Conservation (phyloP, 37 sponge, comb jelly and placozoan species). For the Diacarnus erythraeanus region DNA sequence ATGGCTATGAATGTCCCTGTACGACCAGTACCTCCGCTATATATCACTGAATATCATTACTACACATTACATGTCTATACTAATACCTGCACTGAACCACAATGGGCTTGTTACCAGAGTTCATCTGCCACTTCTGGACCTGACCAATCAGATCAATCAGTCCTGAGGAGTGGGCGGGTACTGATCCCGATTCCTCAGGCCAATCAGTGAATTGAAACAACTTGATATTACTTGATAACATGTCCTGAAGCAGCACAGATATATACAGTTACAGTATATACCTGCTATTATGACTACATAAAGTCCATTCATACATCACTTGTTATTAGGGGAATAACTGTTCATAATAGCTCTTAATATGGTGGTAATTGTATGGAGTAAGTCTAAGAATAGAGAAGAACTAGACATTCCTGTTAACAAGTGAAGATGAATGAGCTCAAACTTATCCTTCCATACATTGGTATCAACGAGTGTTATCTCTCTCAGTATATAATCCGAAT, state of each 20-base stretch:
- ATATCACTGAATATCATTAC: too few relatives aligned
- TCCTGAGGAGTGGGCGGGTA: slow-evolving; percentile 55
- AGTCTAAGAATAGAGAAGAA: too few relatives aligned
- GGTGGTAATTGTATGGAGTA: too few relatives aligned
- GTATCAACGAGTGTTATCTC: slow-evolving; percentile 78
- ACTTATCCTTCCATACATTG: slow-evolving; percentile 19
- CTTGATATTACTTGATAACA: slow-evolving; percentile 31
- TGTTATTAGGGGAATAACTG: too few relatives aligned
- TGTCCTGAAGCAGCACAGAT: too few relatives aligned
- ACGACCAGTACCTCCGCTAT: slow-evolving; percentile 76
- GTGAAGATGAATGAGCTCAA: too few relatives aligned
- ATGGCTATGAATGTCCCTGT: slow-evolving; percentile 86
- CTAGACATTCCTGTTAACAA: too few relatives aligned
- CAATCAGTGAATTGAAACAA: slow-evolving; percentile 90
- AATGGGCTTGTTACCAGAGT: slow-evolving; percentile 63
- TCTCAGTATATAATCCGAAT: slow-evolving; percentile 63
- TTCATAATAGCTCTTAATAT: too few relatives aligned
- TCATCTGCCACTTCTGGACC: slow-evolving; percentile 84
- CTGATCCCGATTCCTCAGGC: slow-evolving; percentile 65
- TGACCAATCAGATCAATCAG: slow-evolving; percentile 84
- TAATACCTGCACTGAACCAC: slow-evolving; percentile 88
- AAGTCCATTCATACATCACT: too few relatives aligned
- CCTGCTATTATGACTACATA: too few relatives aligned
- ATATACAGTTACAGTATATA: too few relatives aligned
- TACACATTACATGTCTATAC: background rate